Base-by-base conservation (phyloP, 2,888 invertebrate species). In the Nomada lathburiana region DNA sequence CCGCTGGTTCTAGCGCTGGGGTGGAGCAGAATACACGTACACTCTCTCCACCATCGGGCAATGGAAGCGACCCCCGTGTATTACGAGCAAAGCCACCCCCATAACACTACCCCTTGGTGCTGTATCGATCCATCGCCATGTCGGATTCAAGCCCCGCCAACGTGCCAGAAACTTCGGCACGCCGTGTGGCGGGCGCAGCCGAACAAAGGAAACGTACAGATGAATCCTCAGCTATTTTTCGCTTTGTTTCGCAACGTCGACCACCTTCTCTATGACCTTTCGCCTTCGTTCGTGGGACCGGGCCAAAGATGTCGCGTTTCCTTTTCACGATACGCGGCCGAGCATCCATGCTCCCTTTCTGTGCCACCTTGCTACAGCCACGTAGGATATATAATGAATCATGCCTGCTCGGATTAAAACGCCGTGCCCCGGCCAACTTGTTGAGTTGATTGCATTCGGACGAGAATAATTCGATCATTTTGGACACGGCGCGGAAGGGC, bases 41-140 rank as follows among this genome's bases (percentile, higher is more conserved):
- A 76, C 76, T 75, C 78, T 80, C 87, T 74, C 75, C 84, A 63
- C 82, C 81, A 82, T 87, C 85, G 81, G 72, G 86, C 77, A 83
- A 86, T 78, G 84, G 82, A 83, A 80, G 86, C 81, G 86, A 88
- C 89, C 89, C 89, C 90, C 91, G 89, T 92, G 91, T 91, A 91
- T 91, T 89, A 91, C 89, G 82, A 86, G 85, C 85, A 84, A 36
- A 86, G 88, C 89, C 91, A 88, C 90, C 92, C 91, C 92, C 92
- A 92, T 92, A 92, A 91, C 90, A 88, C 90, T 90, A 91, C 90
- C 91, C 91, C 91, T 91, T 91, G 91, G 90, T 90, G 92, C 92
- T 92, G 89, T 92, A 92, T 92, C 92, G 92, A 92, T 92, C 92
- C 91, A 88, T 87, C 84, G 86, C 88, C 85, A 88, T 86, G 88